These are phyloP conservation scores for Ptychobarbus kaznakovi DNA, from an alignment of 2,797 vertebrate genomes.

Conservation along the genomic window DNA sequence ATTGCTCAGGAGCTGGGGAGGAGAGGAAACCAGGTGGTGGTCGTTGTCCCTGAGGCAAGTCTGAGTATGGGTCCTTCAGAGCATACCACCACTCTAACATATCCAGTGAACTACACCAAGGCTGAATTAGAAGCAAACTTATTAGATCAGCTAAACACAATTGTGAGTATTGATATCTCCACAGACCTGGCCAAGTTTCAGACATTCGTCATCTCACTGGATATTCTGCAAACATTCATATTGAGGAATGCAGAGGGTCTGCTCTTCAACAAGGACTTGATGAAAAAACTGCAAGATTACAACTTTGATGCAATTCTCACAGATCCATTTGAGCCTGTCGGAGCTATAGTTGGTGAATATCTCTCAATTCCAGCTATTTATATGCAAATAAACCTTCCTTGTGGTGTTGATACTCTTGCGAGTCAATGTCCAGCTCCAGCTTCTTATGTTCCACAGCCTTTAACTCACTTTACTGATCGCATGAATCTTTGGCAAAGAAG, in stretches of 20 bases:
- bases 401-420: conserved; percentile 57
- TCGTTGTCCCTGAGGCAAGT: conserved; percentile 60
- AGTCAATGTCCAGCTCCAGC: conserved; percentile 67
- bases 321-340: conserved; percentile 64
- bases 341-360: conserved; percentile 69
- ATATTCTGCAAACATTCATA: neutral
- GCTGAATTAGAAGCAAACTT: fast-evolving
- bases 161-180: conserved; percentile 4
- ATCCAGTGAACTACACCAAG: conserved; percentile 31
- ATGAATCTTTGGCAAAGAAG: conserved; percentile 53
- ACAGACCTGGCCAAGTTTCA: conserved; percentile 2
- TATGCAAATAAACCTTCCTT: conserved; percentile 62
- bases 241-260: conserved; percentile 50
- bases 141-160: fast-evolving
- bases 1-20: conserved; percentile 31
- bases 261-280: conserved; percentile 61
- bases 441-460: conserved; percentile 67
- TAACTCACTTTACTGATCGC: conserved; percentile 61
- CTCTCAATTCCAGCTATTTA: conserved; percentile 69
- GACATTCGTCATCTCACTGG: neutral
- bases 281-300: conserved; percentile 43
- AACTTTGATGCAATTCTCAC: conserved; percentile 45
- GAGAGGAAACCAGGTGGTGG: conserved; percentile 72
- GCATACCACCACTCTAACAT: conserved; percentile 68
- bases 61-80: conserved; percentile 54